These are phyloP conservation scores for Zalophus californianus DNA, from an alignment of 2,797 vertebrate genomes.

Conservation along the genomic window DNA sequence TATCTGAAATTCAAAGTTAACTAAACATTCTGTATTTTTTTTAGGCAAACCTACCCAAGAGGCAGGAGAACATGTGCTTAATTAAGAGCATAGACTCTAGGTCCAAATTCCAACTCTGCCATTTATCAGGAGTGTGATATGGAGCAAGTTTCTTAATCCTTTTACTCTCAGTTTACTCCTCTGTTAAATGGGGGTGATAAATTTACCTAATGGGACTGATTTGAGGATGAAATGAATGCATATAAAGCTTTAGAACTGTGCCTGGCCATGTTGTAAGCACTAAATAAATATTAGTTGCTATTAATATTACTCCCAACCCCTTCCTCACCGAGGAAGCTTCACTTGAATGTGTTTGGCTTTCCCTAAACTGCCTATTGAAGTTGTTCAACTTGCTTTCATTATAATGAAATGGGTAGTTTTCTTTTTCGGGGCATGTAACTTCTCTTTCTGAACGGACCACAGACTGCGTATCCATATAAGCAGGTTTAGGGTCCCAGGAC, in stretches of 20 bases:
- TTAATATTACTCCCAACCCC: not conserved
- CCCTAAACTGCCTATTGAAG: not conserved
- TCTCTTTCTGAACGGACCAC: constrained; percentile 25
- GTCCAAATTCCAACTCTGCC: not conserved
- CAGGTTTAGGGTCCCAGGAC: not conserved
- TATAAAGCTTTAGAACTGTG: not conserved
- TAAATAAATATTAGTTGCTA: not conserved
- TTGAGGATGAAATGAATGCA: not conserved
- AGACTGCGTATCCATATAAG: not conserved
- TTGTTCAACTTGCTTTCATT: not conserved
- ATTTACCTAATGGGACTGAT: not conserved
- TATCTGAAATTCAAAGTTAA: not conserved
- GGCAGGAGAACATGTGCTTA: not conserved
- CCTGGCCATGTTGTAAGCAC: not conserved
- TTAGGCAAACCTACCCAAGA: not conserved
- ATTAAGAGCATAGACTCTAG: not conserved
- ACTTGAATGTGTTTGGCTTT: not conserved
- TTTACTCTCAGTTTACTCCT: not conserved
- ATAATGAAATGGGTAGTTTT: not conserved
- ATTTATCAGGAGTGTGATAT: too few species aligned
- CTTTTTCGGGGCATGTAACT: not conserved
- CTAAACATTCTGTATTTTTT: not conserved
- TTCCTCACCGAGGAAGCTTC: not conserved
- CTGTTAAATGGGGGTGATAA: not conserved
- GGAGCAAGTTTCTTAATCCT: not conserved